These are phyloP conservation scores for Cylloceria caligata DNA, from an alignment of 2,888 invertebrate species.

Conservation along the genomic window DNA sequence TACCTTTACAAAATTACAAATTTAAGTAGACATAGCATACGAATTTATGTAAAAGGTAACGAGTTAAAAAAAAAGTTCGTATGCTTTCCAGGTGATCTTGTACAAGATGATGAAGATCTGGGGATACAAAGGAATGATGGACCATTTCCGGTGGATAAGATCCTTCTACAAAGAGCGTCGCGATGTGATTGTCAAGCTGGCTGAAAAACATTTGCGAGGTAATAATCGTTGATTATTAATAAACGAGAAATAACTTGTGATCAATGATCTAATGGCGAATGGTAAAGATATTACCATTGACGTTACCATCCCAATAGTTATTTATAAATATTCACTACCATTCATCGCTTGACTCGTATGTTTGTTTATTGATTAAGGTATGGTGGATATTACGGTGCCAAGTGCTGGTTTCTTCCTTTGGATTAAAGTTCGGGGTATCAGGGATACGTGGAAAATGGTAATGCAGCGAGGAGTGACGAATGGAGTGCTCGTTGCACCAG, in stretches of 20 bases:
- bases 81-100: conserved; percentile 85
- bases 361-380: conserved; percentile 80
- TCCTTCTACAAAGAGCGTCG: conserved; percentile 88
- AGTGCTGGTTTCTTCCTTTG: conserved; percentile 92
- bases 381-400: conserved; percentile 89
- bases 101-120: conserved; percentile 86
- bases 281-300: too few relatives aligned
- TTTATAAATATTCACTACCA: neutral
- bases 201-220: conserved; percentile 87
- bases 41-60: neutral
- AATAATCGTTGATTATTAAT: conserved; percentile 10
- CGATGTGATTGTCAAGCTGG: conserved; percentile 87
- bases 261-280: neutral
- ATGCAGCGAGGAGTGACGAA: conserved; percentile 89
- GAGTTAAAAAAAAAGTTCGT: conserved; percentile 47
- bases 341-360: too few relatives aligned
- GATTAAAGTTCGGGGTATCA: conserved; percentile 89
- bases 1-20: too few relatives aligned
- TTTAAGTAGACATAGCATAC: neutral
- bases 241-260: neutral
- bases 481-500: conserved; percentile 90
- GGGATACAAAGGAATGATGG: conserved; percentile 87
- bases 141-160: conserved; percentile 87
- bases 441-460: conserved; percentile 91
- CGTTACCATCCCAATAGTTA: neutral